A percentile compares a stretch with the other conserved stretches of the same genome.
phyloP scores from a whole-genome alignment of 2,113 vertebrate genomes.

The Trematomus loennbergii region DNA sequence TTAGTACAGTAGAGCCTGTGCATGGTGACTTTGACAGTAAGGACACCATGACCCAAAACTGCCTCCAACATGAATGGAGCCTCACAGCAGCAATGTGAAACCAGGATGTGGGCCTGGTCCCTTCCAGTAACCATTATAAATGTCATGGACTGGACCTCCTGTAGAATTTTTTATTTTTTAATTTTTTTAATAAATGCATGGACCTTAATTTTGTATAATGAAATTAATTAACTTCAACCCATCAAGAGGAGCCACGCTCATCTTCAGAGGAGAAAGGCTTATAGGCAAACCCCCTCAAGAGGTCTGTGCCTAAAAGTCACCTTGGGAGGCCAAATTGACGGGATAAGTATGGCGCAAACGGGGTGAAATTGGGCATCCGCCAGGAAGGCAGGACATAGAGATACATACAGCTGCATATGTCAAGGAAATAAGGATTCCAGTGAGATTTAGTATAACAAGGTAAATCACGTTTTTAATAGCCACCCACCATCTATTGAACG shows the following conservation, averaged over 20 bases:
- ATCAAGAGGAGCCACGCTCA: constrained; percentile 23
- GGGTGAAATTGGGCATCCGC: constrained; percentile 49
- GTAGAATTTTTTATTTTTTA: background rate
- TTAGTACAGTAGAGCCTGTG: constrained; percentile 44
- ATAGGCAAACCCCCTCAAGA: constrained; percentile 57
- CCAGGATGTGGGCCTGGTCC: constrained; percentile 47
- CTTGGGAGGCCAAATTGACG: constrained; percentile 80
- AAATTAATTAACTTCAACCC: constrained; percentile 36
- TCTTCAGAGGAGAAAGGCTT: constrained; percentile 43
- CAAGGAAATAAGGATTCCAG: constrained; percentile 41
- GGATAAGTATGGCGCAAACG: constrained; percentile 77
- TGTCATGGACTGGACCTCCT: background rate
- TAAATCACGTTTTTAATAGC: constrained; percentile 63
- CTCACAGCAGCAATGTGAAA: constrained; percentile 49
- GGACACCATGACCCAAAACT: constrained; percentile 74
- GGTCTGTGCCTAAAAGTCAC: constrained; percentile 80
- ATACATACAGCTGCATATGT: constrained; percentile 21
- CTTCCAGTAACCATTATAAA: constrained; percentile 15
- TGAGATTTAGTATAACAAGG: constrained; percentile 48
- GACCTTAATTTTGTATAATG: background rate
- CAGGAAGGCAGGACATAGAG: constrained; percentile 40
- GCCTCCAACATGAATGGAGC: constrained; percentile 53
- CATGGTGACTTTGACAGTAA: constrained; percentile 71
- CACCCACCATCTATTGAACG: constrained; percentile 52
- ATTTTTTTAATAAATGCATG: background rate